Conservation (phyloP, 2,888 invertebrate genomes). For the Rapana venosa region DNA sequence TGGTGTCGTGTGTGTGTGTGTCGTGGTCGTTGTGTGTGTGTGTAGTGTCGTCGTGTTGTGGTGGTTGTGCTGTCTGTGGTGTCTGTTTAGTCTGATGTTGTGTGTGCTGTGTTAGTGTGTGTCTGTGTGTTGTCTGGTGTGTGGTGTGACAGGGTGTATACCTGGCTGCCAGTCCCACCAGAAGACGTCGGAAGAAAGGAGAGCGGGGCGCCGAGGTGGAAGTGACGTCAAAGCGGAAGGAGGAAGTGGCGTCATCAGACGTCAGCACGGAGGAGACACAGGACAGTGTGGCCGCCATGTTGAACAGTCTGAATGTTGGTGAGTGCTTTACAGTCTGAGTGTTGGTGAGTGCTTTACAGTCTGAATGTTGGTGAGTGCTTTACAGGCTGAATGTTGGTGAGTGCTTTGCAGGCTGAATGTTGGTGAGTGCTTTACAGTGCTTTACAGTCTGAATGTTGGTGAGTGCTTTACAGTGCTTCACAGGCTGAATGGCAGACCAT, state of each 20-base stretch:
- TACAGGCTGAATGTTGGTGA: slow-evolving; percentile 59
- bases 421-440: no score
- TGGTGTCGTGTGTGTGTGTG: background rate
- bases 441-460: no score
- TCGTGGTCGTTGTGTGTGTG: background rate
- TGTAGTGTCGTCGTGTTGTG: background rate
- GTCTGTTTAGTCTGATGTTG: no score
- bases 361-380: slow-evolving; percentile 23
- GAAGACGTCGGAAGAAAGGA: background rate
- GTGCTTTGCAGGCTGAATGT: background rate
- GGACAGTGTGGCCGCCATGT: background rate
- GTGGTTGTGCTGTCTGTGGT: no score
- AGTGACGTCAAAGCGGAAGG: background rate
- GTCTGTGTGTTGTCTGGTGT: background rate
- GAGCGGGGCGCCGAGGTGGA: background rate
- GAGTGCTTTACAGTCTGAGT: slow-evolving; percentile 49
- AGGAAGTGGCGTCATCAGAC: no score
- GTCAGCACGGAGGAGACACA: background rate
- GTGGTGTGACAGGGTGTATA: slow-evolving; percentile 45
- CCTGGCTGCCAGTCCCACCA: slow-evolving; percentile 41
- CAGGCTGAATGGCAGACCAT: no score
- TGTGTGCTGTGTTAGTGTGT: background rate
- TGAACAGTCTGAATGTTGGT: slow-evolving; percentile 47
- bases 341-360: no score
- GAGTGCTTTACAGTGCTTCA: no score